These are phyloP conservation scores for Lucifuga dentata DNA, from an alignment of 2,113 vertebrate genomes.

Conservation along the genomic window DNA sequence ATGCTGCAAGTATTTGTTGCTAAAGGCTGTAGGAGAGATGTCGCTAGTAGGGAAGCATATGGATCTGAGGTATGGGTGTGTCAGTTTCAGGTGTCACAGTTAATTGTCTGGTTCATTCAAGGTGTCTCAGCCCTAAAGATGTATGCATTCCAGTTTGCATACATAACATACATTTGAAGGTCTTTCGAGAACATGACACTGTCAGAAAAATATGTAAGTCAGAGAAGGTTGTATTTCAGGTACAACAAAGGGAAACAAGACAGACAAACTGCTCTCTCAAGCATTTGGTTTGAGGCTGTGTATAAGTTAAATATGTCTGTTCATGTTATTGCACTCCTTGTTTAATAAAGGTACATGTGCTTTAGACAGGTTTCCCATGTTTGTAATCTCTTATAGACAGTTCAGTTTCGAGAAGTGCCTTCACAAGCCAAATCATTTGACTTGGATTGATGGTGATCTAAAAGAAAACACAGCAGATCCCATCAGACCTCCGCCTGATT, in stretches of 20 bases:
- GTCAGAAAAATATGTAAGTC: conserved; percentile 3
- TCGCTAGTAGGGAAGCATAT: conserved; percentile 16
- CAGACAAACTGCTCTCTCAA: neutral
- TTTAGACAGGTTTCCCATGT: conserved; percentile 25
- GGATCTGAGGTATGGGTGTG: neutral
- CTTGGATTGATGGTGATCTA: neutral
- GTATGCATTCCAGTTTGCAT: neutral
- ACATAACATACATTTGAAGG: conserved; percentile 5
- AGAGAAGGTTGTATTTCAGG: conserved; percentile 40
- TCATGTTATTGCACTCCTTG: conserved; percentile 11
- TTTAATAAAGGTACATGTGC: conserved; percentile 30
- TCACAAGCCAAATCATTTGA: neutral
- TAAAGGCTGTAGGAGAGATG: conserved; percentile 11
- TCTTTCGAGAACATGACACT: neutral
- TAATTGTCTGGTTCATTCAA: conserved; percentile 16
- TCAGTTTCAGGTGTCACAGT: neutral
- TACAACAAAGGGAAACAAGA: neutral
- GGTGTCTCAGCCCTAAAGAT: conserved; percentile 6
- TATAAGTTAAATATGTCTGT: conserved; percentile 16
- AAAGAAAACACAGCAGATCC: neutral
- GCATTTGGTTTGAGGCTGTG: conserved; percentile 20
- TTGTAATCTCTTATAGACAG: neutral
- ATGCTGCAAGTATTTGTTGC: no score
- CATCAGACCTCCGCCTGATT: conserved; percentile 14
- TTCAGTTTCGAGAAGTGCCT: neutral